These are phyloP conservation scores for Aricia artaxerxes DNA, from an alignment of 2,888 invertebrate species.

Conservation along the genomic window DNA sequence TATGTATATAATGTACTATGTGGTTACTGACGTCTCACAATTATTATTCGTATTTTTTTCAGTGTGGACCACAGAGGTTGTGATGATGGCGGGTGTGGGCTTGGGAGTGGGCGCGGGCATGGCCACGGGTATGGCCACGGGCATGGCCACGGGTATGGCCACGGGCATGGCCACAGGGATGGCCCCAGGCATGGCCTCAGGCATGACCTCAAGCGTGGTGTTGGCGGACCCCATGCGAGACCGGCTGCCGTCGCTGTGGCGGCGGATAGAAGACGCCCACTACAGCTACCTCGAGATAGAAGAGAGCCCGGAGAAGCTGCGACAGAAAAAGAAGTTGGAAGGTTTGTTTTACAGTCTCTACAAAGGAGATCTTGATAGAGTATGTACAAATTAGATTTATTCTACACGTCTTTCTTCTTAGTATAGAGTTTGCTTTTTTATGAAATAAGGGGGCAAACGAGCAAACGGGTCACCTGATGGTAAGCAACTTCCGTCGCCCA, in stretches of 20 bases:
- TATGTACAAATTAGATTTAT: too few relatives aligned
- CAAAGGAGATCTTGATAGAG: too few relatives aligned
- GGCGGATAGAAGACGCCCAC: conserved; percentile 87
- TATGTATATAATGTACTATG: background rate
- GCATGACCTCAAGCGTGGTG: conserved; percentile 63
- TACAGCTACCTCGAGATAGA: conserved; percentile 90
- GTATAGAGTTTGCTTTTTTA: too few relatives aligned
- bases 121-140: background rate
- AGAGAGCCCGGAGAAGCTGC: conserved; percentile 88
- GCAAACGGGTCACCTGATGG: too few relatives aligned
- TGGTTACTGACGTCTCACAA: background rate
- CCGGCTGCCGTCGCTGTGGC: conserved; percentile 84
- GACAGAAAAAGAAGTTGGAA: conserved; percentile 88
- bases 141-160: conserved; percentile 42
- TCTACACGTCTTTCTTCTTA: too few relatives aligned
- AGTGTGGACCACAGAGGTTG: background rate
- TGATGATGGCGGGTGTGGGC: background rate
- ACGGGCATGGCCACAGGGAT: background rate
- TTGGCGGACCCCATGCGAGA: conserved; percentile 79
- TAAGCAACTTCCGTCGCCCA: too few relatives aligned
- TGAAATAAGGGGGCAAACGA: too few relatives aligned
- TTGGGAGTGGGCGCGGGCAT: background rate
- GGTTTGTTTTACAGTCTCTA: conserved; percentile 68
- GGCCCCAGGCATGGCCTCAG: conserved; percentile 48
- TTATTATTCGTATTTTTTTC: background rate